Conservation (phyloP, 2,797 vertebrate species). For the Oophaga sylvatica region DNA sequence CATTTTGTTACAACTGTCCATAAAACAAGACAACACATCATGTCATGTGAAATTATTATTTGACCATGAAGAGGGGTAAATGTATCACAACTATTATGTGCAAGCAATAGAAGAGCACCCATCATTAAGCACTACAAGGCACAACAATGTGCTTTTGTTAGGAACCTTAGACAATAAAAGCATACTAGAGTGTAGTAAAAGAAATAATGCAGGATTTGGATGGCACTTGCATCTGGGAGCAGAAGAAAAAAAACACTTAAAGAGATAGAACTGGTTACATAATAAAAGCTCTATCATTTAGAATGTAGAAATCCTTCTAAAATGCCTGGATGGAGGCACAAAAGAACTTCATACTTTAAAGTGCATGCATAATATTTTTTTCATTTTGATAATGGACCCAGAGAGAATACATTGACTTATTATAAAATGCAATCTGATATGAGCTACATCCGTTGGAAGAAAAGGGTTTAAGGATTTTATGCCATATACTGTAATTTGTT, state of each 20-base stretch:
- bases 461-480: conserved; percentile 14
- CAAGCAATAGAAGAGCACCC: not conserved
- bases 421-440: not conserved
- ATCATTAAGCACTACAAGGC: not conserved
- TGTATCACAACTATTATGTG: not conserved
- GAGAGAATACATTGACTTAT: not conserved
- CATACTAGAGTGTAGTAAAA: not conserved
- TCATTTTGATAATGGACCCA: conserved; percentile 23
- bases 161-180: not conserved
- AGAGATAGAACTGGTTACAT: conserved; percentile 37
- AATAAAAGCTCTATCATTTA: conserved; percentile 30
- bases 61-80: not conserved
- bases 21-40: not conserved
- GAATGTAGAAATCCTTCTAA: conserved; percentile 7
- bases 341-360: not conserved
- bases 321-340: conserved; percentile 1
- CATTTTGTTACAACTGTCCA: not conserved
- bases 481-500: not conserved
- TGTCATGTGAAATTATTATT: not conserved
- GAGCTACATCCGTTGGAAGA: not conserved
- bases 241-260: not conserved
- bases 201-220: conserved; percentile 20
- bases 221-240: conserved; percentile 3
- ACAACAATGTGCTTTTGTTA: conserved; percentile 11
- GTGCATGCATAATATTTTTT: conserved; percentile 7